These are phyloP conservation scores for Pao palembangensis DNA, from an alignment of 2,113 vertebrate genomes.

Conservation along the genomic window DNA sequence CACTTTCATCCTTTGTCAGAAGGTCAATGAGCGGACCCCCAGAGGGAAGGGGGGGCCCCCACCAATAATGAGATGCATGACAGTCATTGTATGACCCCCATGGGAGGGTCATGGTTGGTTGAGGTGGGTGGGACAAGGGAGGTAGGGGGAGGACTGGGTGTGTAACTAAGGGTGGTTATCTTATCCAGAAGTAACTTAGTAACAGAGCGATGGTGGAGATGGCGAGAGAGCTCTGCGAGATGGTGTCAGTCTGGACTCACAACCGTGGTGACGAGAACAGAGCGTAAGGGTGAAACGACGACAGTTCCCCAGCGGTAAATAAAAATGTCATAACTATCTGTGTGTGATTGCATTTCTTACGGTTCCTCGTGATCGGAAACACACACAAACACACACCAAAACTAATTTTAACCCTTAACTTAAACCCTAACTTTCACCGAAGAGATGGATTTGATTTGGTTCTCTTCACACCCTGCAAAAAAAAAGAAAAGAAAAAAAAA, in stretches of 20 bases:
- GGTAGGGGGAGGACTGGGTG: slow-evolving; percentile 26
- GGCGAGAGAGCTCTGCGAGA: slow-evolving; percentile 8
- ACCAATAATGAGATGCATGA: slow-evolving; percentile 89
- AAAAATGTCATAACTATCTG: slow-evolving; percentile 8
- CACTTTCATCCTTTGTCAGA: slow-evolving; percentile 87
- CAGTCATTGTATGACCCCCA: slow-evolving; percentile 76
- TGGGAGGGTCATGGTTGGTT: slow-evolving; percentile 70
- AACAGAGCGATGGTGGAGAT: slow-evolving; percentile 39
- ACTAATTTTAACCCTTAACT: slow-evolving; percentile 53
- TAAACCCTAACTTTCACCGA: slow-evolving; percentile 19
- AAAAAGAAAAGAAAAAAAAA: too few relatives aligned
- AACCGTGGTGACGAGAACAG: neutral
- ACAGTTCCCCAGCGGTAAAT: neutral
- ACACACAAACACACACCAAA: slow-evolving; percentile 15
- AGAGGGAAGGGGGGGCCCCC: slow-evolving; percentile 78
- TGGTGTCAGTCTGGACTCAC: neutral
- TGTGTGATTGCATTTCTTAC: neutral
- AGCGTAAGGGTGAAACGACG: too few relatives aligned
- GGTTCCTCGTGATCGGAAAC: slow-evolving; percentile 3
- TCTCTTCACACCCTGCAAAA: slow-evolving; percentile 34
- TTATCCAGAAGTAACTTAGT: slow-evolving; percentile 59
- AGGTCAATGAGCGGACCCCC: slow-evolving; percentile 83
- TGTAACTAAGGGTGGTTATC: slow-evolving; percentile 58
- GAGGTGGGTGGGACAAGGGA: slow-evolving; percentile 59
- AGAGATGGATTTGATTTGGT: slow-evolving; percentile 51